Conservation (phyloP, 2,797 vertebrate genomes). For the Phrynocephalus vlangalii region DNA sequence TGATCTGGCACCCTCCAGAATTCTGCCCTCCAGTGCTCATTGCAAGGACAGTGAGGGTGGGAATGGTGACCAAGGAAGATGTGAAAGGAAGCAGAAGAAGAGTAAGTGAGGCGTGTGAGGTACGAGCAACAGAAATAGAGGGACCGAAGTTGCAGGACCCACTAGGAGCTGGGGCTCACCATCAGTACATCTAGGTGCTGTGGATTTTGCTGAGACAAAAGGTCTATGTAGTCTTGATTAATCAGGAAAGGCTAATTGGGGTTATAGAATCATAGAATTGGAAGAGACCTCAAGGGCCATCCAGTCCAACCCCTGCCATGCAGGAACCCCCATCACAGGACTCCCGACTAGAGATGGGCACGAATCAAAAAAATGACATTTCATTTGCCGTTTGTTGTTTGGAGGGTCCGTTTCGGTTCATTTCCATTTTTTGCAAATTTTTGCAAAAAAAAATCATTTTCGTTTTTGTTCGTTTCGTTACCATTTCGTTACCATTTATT, state of each 20-base stretch:
- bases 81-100: neutral
- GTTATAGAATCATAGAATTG: no score
- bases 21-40: neutral
- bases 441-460: no score
- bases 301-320: no score
- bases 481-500: no score
- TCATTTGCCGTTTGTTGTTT: no score
- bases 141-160: neutral
- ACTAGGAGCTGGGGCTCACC: neutral
- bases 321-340: no score
- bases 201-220: neutral
- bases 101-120: neutral
- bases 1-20: neutral
- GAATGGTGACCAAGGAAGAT: neutral
- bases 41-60: neutral
- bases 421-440: no score
- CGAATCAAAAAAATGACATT: no score
- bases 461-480: no score
- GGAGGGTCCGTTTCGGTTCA: no score
- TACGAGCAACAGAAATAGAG: neutral
- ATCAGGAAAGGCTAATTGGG: neutral
- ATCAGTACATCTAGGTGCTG: neutral
- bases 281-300: no score
- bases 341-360: no score
- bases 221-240: neutral